Evolutionary conservation across 35 echinoderm and acorn worm genomes (phyloP), one percentile per base, ranked within the genome.

Genomic region (Ophiothrix spiculata): DNA sequence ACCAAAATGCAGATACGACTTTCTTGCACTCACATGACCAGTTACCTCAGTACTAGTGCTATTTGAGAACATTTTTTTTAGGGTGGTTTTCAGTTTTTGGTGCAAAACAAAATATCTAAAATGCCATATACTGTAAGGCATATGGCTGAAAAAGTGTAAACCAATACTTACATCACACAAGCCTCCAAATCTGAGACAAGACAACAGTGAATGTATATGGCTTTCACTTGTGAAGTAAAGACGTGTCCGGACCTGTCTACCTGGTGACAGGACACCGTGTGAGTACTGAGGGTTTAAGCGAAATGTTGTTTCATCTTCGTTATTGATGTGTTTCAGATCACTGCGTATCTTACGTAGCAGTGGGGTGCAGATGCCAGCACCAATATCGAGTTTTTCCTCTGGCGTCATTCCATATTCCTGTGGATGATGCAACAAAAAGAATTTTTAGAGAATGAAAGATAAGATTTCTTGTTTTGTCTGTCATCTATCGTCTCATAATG

Each of bases 221-320:
- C 96, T 99, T 82, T 99, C 96, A 87, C 96, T 99, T 33, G 96
- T 99, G 79, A 99, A 99, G 84, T 99, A 99, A 11, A 99, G 90
- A 29, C 96, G 56, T 4, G 96, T 94, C 23, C 96, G 56, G 33
- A 99, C 96, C n/a, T 99, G 96, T 33, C 96, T 79, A n/a, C 88
- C 96, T 12, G 96, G 96, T 56, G 96, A 94, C 82, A 99, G 32
- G 4, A 99, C 96, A 81, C 92, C 92, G 25, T 87, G 85, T 1
- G 96, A 91, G 88, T 99, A 99, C 33, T 84, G 46, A 0, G 96
- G 96, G 77, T 99, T 99, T 16, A 99, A 84, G 0, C 96, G 80
- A 81, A 88, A 93, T 23, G 92, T 93, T 0, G 89, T 94, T 75
- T 99, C 96, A 39, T 99, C 96, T n/a, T 94, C 89, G 64, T 56